phyloP scores from a whole-genome alignment of 2,113 vertebrate species.

The Tachycineta bicolor region DNA sequence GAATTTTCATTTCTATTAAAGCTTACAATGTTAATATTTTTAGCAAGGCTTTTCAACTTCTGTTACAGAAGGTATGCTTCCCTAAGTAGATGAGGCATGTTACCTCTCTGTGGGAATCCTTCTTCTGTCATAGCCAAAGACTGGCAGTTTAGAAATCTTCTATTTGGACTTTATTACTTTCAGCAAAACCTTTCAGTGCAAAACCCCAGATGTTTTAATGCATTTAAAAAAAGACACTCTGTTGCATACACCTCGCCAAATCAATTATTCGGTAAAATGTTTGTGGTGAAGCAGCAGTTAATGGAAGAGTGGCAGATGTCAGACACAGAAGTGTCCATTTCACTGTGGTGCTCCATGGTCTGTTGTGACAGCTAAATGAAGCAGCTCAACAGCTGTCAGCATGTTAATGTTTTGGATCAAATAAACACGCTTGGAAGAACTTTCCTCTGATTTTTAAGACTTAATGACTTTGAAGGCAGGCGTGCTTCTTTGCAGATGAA shows the following conservation, averaged over 20 bases:
- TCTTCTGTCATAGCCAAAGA: background rate
- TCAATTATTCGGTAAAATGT: constrained; percentile 46
- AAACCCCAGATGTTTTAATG: constrained; percentile 68
- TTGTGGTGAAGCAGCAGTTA: constrained; percentile 17
- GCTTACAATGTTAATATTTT: constrained; percentile 1
- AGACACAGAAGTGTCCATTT: constrained; percentile 45
- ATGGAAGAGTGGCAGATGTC: constrained; percentile 49
- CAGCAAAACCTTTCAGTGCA: constrained; percentile 1
- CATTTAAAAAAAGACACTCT: background rate
- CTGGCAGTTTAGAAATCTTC: constrained; percentile 13
- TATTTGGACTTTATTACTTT: constrained; percentile 7
- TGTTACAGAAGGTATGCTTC: background rate
- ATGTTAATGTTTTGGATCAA: constrained; percentile 9
- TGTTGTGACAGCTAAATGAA: constrained; percentile 39
- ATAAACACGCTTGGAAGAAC: constrained; percentile 45
- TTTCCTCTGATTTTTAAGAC: constrained; percentile 38
- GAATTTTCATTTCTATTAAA: constrained; percentile 18
- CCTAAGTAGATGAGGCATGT: constrained; percentile 22
- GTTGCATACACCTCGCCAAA: constrained; percentile 51
- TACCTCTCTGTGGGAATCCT: background rate
- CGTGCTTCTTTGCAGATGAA: background rate
- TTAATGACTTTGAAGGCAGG: background rate
- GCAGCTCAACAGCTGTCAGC: constrained; percentile 17
- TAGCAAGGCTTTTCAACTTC: constrained; percentile 13
- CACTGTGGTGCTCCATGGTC: background rate